Evolutionary conservation across 2,797 vertebrate genomes (phyloP), one percentile per base, ranked within the genome.

Genomic region (Sebastes hubbsi): DNA sequence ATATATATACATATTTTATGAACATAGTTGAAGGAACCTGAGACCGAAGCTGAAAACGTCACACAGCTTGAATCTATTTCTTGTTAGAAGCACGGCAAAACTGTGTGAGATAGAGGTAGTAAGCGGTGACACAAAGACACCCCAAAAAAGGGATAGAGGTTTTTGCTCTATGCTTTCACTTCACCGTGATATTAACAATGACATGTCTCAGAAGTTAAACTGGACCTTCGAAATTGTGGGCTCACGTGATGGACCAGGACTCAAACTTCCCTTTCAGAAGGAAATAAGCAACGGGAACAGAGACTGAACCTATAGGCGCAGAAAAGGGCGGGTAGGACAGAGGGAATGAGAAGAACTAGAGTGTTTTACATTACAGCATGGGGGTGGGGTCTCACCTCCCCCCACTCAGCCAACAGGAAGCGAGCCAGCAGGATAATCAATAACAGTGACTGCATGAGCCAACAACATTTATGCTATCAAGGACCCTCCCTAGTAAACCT

Each of bases 391-490:
- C 87, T 87, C 84, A 85, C 87, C 94, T 94, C 91, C 92, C 92
- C 82, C 79, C 52, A 87, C 80, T 71, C 59, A 90, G 90, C 89
- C 91, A 94, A 91, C 90, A n/a, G 92, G 89, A 92, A 92, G 72
- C 62, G 2, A 81, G 89, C 89, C 90, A 94, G 80, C 20, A 58
- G 32, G 60, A 83, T 86, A 89, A 95, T 95, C 95, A 92, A 95
- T 95, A 95, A 66, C 90, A 89, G 86, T 68, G 75, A 85, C 84
- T 83, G 84, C 24, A 46, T 20, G 46, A 87, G 71, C 64, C 63
- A 77, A 18, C 70, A 81, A 11, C 18, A 52, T 68, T 81, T 29
- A 67, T 3, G n/a, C 38, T 63, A 62, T 79, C 2, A 60, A 55
- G 34, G 64, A 42, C n/a, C 66, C 24, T 64, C 30, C 69, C 62